These are phyloP conservation scores for Acinonyx jubatus DNA, from an alignment of 2,113 vertebrate species.

Conservation along the genomic window DNA sequence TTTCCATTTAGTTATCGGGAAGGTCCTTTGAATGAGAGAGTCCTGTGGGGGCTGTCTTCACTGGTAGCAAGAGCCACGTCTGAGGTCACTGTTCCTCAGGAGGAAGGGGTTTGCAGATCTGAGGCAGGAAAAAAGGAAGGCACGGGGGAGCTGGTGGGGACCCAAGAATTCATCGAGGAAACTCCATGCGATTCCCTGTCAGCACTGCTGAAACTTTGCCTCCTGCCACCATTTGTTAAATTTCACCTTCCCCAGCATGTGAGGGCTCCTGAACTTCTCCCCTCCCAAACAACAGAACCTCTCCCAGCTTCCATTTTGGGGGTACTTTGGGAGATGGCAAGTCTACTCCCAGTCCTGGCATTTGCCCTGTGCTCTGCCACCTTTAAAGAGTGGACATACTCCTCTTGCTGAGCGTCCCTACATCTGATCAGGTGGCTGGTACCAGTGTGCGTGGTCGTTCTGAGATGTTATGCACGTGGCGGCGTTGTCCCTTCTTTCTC, in stretches of 20 bases:
- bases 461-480: rapidly evolving
- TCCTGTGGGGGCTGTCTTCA: not conserved
- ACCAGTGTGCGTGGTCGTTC: not conserved
- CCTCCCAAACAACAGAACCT: not conserved
- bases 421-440: not conserved
- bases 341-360: not conserved
- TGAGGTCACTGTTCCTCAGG: not conserved
- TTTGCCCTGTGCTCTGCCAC: not conserved
- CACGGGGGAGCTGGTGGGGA: not conserved
- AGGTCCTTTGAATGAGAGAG: not conserved
- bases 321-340: not conserved
- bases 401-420: not conserved
- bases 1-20: not conserved
- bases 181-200: not conserved
- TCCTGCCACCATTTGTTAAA: not conserved
- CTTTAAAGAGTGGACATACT: not conserved
- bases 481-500: not conserved
- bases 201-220: not conserved
- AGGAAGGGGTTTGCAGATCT: not conserved
- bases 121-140: not conserved
- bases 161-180: not conserved
- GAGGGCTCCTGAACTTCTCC: not conserved
- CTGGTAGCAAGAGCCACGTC: not conserved
- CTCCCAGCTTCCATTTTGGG: not conserved
- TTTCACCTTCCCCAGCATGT: not conserved